phyloP scores from a whole-genome alignment of 2,888 invertebrate species.

The Yponomeuta cagnagella region DNA sequence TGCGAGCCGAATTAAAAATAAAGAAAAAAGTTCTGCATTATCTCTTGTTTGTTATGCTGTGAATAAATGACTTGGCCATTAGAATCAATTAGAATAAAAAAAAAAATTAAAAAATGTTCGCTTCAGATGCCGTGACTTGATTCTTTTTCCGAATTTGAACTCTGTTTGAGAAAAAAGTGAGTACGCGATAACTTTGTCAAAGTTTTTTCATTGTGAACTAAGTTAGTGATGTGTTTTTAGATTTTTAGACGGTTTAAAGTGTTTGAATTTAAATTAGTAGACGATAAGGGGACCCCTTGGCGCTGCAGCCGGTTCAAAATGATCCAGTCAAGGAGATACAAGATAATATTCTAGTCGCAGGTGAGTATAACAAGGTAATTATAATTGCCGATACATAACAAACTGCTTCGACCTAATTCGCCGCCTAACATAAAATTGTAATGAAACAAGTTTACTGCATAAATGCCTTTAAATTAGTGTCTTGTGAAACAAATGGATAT shows the following conservation, averaged over 20 bases:
- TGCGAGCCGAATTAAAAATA: background rate
- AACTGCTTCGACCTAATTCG: slow-evolving; percentile 6
- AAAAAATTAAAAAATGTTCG: no score
- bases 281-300: slow-evolving; percentile 4
- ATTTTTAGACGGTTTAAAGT: background rate
- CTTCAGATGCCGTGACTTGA: no score
- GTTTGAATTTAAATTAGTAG: slow-evolving; percentile 10
- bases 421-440: background rate
- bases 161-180: background rate
- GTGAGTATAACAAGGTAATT: background rate
- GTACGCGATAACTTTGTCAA: background rate
- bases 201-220: background rate
- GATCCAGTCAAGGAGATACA: slow-evolving; percentile 13
- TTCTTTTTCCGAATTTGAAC: background rate
- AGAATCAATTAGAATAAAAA: no score
- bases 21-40: background rate
- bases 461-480: background rate
- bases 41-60: no score
- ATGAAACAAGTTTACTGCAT: background rate
- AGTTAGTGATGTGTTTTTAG: background rate
- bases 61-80: no score
- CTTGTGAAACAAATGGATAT: background rate
- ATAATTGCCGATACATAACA: slow-evolving; percentile 7
- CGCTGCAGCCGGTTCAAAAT: slow-evolving; percentile 8
- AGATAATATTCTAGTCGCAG: slow-evolving; percentile 8